phyloP scores from a whole-genome alignment of 2,888 invertebrate species.

The Agrochola lychnidis region DNA sequence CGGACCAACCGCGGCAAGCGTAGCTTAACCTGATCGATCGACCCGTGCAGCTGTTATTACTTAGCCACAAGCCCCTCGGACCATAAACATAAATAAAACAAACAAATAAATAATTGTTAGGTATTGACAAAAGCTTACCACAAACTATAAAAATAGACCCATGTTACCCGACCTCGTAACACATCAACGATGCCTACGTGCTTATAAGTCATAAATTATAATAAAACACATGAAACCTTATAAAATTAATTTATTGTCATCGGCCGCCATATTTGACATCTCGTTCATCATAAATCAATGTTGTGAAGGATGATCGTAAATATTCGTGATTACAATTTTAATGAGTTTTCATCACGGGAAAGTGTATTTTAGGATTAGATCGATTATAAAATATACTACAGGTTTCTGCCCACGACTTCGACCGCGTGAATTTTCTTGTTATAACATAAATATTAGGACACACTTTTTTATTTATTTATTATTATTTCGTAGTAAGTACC shows the following conservation, averaged over 20 bases:
- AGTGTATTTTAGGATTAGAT: slow-evolving; percentile 1
- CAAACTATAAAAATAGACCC: slow-evolving; percentile 18
- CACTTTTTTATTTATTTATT: no score
- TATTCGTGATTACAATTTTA: slow-evolving; percentile 32
- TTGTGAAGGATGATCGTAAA: slow-evolving; percentile 30
- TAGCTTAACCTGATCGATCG: no score
- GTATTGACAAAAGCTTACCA: slow-evolving; percentile 1
- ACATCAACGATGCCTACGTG: slow-evolving; percentile 22
- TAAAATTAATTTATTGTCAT: slow-evolving; percentile 40
- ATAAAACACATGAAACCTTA: slow-evolving; percentile 39
- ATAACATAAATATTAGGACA: neutral
- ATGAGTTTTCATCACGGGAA: slow-evolving; percentile 26
- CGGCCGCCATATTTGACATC: slow-evolving; percentile 32
- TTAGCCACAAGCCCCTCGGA: no score
- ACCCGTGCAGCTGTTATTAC: no score
- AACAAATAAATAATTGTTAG: neutral
- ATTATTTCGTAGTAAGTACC: no score
- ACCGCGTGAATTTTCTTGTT: no score
- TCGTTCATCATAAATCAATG: slow-evolving; percentile 42
- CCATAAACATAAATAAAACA: neutral
- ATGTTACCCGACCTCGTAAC: slow-evolving; percentile 39
- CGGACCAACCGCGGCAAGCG: no score
- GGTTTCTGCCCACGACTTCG: neutral
- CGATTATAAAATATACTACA: neutral
- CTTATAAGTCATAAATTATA: slow-evolving; percentile 21